Percentiles rank a stretch among this genome's conserved stretches.
These are phyloP conservation scores for Champsocephalus gunnari DNA, from an alignment of 2,797 vertebrate genomes.

Conservation along the genomic window DNA sequence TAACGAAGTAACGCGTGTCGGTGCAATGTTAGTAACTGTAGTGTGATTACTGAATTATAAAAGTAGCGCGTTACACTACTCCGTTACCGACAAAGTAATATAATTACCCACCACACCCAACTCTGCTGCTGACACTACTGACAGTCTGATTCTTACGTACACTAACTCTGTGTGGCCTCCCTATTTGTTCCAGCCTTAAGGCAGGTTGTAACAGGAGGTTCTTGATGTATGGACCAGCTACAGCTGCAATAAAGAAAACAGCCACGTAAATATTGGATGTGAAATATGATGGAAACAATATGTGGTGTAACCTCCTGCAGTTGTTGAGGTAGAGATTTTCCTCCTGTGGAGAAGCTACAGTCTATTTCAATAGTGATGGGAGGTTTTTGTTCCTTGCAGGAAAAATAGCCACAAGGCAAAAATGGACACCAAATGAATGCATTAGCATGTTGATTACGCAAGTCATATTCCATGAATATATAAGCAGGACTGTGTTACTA, in stretches of 20 bases:
- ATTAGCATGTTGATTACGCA: conserved; percentile 67
- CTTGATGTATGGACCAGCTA: conserved; percentile 34
- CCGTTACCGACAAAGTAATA: too few species aligned
- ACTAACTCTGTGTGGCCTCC: too few species aligned
- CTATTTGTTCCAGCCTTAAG: too few species aligned
- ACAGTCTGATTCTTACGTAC: too few species aligned
- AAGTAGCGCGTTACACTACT: too few species aligned
- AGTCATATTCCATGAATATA: conserved; percentile 65
- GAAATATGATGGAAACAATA: conserved; percentile 45
- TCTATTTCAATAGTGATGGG: conserved; percentile 39
- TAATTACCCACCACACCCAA: too few species aligned
- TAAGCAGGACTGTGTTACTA: conserved; percentile 47
- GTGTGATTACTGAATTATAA: too few species aligned
- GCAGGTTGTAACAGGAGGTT: neutral
- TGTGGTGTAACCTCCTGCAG: conserved; percentile 42
- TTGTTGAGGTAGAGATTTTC: conserved; percentile 25
- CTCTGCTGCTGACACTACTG: too few species aligned
- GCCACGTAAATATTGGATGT: conserved; percentile 38
- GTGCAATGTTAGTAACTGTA: too few species aligned
- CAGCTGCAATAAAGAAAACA: conserved; percentile 46
- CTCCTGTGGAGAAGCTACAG: conserved; percentile 51
- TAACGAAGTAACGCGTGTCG: too few species aligned
- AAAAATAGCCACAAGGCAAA: conserved; percentile 52
- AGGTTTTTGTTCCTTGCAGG: conserved; percentile 18
- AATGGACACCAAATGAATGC: conserved; percentile 68